Evolutionary conservation across 2,888 invertebrate species (phyloP).

Genomic region (Dicranocentrus wangi): DNA sequence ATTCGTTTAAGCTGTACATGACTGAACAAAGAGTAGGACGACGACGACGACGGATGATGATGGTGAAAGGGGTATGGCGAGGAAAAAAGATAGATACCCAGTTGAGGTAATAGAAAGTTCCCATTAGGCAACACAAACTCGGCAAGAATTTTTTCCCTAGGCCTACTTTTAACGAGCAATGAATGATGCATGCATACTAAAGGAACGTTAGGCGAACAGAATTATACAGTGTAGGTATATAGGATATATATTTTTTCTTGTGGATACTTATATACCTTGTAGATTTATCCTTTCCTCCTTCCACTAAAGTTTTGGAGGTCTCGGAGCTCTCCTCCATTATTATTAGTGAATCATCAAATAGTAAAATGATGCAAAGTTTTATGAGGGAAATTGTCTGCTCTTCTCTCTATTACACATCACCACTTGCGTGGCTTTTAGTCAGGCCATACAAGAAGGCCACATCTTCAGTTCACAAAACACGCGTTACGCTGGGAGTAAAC

Average conservation of each 20-base stretch:
- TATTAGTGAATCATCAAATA: slow-evolving; percentile 25
- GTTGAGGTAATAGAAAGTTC: background rate
- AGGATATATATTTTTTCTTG: background rate
- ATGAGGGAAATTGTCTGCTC: slow-evolving; percentile 22
- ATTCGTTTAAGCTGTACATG: slow-evolving; percentile 22
- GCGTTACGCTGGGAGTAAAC: too few species aligned
- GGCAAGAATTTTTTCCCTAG: slow-evolving; percentile 32
- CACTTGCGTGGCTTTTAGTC: too few species aligned
- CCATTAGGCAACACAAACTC: slow-evolving; percentile 38
- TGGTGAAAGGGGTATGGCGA: background rate
- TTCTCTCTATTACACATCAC: too few species aligned
- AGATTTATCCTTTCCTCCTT: too few species aligned
- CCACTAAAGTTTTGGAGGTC: slow-evolving; percentile 3
- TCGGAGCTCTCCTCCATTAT: slow-evolving; percentile 16
- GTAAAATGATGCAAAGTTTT: slow-evolving; percentile 5
- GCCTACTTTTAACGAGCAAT: slow-evolving; percentile 56
- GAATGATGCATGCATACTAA: slow-evolving; percentile 37
- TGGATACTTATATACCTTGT: background rate
- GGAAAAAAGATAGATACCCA: background rate
- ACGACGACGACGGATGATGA: too few species aligned
- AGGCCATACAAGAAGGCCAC: too few species aligned
- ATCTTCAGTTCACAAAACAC: too few species aligned
- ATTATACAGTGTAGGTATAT: slow-evolving; percentile 1
- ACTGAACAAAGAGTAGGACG: too few species aligned
- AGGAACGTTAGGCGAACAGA: background rate